phyloP scores from a whole-genome alignment of 2,113 vertebrate species.

The Monopterus albus region DNA sequence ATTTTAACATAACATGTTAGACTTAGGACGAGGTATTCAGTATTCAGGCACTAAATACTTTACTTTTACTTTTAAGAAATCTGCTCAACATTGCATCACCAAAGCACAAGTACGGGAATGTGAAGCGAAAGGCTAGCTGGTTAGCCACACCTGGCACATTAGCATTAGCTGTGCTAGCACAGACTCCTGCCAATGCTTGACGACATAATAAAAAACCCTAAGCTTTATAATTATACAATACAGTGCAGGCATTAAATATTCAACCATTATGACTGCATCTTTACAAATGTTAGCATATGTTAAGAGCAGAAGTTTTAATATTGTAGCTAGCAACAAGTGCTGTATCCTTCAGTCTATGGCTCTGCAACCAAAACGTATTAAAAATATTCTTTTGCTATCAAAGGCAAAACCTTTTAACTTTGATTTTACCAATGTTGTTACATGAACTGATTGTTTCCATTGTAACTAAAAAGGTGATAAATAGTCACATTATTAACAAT shows the following conservation, averaged over 20 bases:
- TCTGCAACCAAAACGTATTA: not conserved
- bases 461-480: not conserved
- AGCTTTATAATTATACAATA: not conserved
- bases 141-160: conserved; percentile 32
- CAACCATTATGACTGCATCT: too few species aligned
- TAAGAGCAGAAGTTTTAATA: too few species aligned
- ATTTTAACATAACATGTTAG: not conserved
- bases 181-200: conserved; percentile 30
- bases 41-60: conserved; percentile 19
- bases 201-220: conserved; percentile 5
- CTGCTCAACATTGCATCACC: conserved; percentile 32
- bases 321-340: too few species aligned
- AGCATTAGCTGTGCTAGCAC: conserved; percentile 46
- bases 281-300: too few species aligned
- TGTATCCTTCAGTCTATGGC: not conserved
- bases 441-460: not conserved
- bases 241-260: not conserved
- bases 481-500: not conserved
- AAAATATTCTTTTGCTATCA: not conserved
- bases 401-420: not conserved
- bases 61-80: conserved; percentile 3
- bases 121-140: conserved; percentile 32
- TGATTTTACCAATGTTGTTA: not conserved
- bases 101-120: conserved; percentile 22
- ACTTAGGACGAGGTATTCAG: conserved; percentile 19